Base-by-base conservation (phyloP, 2,113 vertebrate species). In the Plestiodon gilberti region DNA sequence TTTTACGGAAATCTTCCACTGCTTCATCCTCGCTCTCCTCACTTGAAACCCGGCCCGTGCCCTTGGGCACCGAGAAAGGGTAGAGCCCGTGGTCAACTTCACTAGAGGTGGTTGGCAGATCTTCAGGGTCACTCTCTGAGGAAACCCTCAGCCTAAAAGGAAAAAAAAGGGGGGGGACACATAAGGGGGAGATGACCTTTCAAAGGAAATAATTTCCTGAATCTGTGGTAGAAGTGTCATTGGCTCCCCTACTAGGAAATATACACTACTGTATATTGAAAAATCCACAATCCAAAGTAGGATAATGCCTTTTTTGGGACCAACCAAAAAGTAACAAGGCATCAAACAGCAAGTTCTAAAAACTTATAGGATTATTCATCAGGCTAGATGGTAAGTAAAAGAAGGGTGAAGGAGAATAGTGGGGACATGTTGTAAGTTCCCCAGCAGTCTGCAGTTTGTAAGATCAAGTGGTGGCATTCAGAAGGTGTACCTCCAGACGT, bases 1-100 rank as follows among this genome's bases (percentile, higher is more conserved):
- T 30, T 33, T 97, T 96, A 64, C 97, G 96, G 89, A 89, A 71
- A 73, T 96, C 95, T 0, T 96, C 96, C 1, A 86, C 52, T 57
- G 91, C 88, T 78, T 98, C 98, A 0, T 94, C 95, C n/a, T 98
- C 98, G 20, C 98, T 98, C 86, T 98, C 98, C 61, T 99, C 98
- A 0, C 98, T 98, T 67, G 98, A 98, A 71, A 97, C 93, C 14
- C 95, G 95, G 78, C 95, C 95, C 33, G 96, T 92, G 86, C 91
- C 93, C 92, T 95, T 95, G 88, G 95, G 93, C 65, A 89, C 84
- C 22, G 96, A 93, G 17, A 97, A 96, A 82, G 98, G 97, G 1
- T 97, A 98, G 17, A 96, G 84, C 59, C 94, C 91, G 4, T 73
- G 65, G 55, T 93, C 90, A 13, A 95, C 95, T 62, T 98, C 97